These are phyloP conservation scores for Scaptomyza hsui DNA, from an alignment of 1,140 invertebrate species.

Conservation along the genomic window DNA sequence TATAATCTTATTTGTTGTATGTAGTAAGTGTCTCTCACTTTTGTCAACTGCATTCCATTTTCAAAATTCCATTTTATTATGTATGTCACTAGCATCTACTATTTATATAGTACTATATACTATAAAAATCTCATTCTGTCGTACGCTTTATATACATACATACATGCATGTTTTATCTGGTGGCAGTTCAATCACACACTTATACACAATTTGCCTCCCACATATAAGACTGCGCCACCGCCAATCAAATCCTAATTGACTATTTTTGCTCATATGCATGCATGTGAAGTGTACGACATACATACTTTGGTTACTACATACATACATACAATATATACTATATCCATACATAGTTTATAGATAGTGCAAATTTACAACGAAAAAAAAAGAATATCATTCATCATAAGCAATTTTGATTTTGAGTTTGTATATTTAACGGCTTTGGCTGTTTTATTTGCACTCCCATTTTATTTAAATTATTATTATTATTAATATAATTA, in stretches of 20 bases:
- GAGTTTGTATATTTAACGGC: conserved; percentile 10
- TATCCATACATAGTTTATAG: conserved; percentile 24
- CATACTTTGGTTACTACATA: conserved; percentile 37
- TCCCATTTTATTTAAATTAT: conserved; percentile 20
- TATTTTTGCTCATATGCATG: conserved; percentile 9
- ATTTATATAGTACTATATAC: too few species aligned
- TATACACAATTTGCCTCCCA: neutral
- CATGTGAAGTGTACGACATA: conserved; percentile 43
- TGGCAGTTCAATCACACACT: conserved; percentile 18
- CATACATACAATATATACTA: neutral
- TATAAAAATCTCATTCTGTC: neutral
- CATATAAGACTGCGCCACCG: conserved; percentile 21
- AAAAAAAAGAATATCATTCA: conserved; percentile 4
- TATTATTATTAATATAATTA: conserved; percentile 18
- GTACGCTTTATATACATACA: conserved; percentile 20
- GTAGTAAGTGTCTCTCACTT: conserved; percentile 9
- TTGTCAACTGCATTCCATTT: conserved; percentile 24
- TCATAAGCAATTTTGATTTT: conserved; percentile 9
- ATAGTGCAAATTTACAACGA: conserved; percentile 33
- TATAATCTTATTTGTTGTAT: conserved; percentile 39
- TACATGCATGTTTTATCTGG: conserved; percentile 18
- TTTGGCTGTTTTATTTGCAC: conserved; percentile 15
- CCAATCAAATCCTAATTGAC: conserved; percentile 5
- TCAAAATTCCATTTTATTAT: neutral
- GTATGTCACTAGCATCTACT: conserved; percentile 2